phyloP scores from a whole-genome alignment of 2,888 invertebrate genomes.

The Escarpia spicata region DNA sequence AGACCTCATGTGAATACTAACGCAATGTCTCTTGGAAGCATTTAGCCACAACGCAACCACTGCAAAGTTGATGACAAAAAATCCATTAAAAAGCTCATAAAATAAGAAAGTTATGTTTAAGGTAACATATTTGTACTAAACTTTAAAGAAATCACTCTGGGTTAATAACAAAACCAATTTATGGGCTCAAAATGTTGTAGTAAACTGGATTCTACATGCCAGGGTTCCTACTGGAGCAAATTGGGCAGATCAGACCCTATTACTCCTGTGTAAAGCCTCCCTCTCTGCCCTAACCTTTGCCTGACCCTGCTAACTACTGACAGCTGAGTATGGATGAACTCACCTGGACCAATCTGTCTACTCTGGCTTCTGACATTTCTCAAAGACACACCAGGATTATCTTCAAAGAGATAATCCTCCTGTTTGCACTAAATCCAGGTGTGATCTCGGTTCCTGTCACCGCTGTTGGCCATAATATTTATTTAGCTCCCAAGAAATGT shows the following conservation, averaged over 20 bases:
- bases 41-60: too few relatives aligned
- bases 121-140: too few relatives aligned
- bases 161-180: too few relatives aligned
- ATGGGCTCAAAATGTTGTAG: neutral
- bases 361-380: neutral
- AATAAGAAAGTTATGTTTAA: too few relatives aligned
- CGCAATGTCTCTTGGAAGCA: too few relatives aligned
- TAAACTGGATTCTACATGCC: neutral
- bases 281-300: neutral
- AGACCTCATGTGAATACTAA: too few relatives aligned
- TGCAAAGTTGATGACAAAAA: too few relatives aligned
- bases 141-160: too few relatives aligned
- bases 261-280: neutral
- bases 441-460: neutral
- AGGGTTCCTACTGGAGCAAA: neutral
- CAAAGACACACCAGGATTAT: neutral
- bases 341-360: neutral
- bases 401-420: neutral
- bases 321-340: neutral
- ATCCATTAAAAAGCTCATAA: too few relatives aligned
- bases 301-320: neutral
- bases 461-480: neutral
- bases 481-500: neutral
- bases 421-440: neutral
- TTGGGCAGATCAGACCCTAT: neutral